Percentiles rank a stretch among this genome's conserved stretches.
These are phyloP conservation scores for human (Homo sapiens) DNA, from an alignment of 2,113 vertebrate genomes.

Conservation along the genomic window GRCh38 chr22:37590501-37591000, in stretches of 20 bases:
- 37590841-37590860: no score
- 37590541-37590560: background rate
- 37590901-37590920: no score
- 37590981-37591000: no score
- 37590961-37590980: rapidly evolving
- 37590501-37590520: background rate
- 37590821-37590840: no score
- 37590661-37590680: no score
- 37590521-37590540: background rate
- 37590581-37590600: background rate
- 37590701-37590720: background rate
- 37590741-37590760: no score
- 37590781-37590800: no score
- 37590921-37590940: rapidly evolving
- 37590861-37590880: rapidly evolving
- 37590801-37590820: no score
- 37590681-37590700: background rate
- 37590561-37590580: background rate
- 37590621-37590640: background rate
- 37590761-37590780: no score
- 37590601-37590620: background rate
- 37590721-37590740: no score
- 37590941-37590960: no score
- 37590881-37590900: no score
- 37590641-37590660: background rate